Evolutionary conservation across 2,888 invertebrate species (phyloP).

Genomic region (Cataglyphis cursor): DNA sequence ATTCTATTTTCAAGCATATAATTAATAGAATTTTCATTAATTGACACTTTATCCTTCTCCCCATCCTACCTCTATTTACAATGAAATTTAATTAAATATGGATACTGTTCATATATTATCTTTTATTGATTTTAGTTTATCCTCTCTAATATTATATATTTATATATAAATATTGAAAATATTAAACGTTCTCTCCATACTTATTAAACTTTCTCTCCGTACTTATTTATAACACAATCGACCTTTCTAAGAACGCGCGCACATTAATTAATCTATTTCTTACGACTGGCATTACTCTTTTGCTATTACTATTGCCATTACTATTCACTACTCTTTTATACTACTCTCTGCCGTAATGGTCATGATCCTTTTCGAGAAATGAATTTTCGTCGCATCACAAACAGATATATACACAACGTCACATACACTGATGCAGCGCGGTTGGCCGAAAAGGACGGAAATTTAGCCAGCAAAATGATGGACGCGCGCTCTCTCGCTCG

Average conservation of each 20-base stretch:
- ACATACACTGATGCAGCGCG: neutral
- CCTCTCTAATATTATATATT: neutral
- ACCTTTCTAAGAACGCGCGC: neutral
- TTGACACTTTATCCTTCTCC: neutral
- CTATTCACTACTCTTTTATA: conserved; percentile 10
- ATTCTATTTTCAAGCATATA: neutral
- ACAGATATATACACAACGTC: neutral
- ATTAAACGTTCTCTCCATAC: neutral
- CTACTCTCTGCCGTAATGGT: conserved; percentile 19
- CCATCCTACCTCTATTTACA: neutral
- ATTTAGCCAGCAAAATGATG: conserved; percentile 40
- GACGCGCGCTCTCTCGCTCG: conserved; percentile 35
- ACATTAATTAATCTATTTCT: conserved; percentile 45
- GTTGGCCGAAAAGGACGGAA: conserved; percentile 36
- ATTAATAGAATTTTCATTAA: conserved; percentile 5
- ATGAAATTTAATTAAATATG: conserved; percentile 24
- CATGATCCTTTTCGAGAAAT: conserved; percentile 31
- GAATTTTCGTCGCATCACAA: conserved; percentile 28
- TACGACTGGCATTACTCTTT: conserved; percentile 17
- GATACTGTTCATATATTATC: neutral
- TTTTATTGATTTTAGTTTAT: conserved; percentile 26
- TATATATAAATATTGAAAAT: neutral
- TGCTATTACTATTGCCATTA: neutral
- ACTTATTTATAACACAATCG: neutral
- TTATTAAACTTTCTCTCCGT: neutral